Evolutionary conservation across 2,888 invertebrate genomes (phyloP).

Genomic region (Diarsia mendica): DNA sequence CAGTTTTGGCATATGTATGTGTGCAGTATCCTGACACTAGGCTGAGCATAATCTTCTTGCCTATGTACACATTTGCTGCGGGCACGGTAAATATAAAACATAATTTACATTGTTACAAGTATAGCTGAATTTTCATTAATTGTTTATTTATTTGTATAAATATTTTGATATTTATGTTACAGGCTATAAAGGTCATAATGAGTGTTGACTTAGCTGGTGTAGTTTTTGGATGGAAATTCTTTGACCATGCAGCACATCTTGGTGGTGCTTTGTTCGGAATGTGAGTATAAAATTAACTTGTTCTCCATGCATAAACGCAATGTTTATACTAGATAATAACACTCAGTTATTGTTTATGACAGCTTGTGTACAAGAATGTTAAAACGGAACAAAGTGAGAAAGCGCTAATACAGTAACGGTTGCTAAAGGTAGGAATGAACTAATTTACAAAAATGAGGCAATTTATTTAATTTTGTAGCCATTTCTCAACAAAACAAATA

Average conservation of each 20-base stretch:
- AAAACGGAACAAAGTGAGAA: constrained; percentile 4
- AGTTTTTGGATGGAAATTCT: constrained; percentile 96
- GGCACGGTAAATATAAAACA: constrained; percentile 91
- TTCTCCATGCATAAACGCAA: background rate
- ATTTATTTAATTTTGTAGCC: background rate
- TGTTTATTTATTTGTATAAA: background rate
- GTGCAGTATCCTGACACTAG: constrained; percentile 96
- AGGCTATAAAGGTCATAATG: constrained; percentile 97
- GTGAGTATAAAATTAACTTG: constrained; percentile 88
- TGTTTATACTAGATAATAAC: constrained; percentile 43
- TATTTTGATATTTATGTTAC: constrained; percentile 66
- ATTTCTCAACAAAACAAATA: background rate
- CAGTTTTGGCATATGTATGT: constrained; percentile 96
- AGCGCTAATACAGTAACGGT: constrained; percentile 14
- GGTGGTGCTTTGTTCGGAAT: constrained; percentile 98
- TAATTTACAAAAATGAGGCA: constrained; percentile 3
- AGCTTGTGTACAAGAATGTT: constrained; percentile 44
- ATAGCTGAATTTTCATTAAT: background rate
- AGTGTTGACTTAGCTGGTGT: constrained; percentile 96
- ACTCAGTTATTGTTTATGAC: constrained; percentile 48
- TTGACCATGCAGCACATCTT: constrained; percentile 99
- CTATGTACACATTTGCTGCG: constrained; percentile 97
- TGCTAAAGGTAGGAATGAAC: constrained; percentile 29
- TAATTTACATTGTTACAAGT: background rate
- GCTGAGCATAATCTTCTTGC: constrained; percentile 96